phyloP scores from a whole-genome alignment of 1,140 invertebrate genomes.

The Branchinecta lindahli region DNA sequence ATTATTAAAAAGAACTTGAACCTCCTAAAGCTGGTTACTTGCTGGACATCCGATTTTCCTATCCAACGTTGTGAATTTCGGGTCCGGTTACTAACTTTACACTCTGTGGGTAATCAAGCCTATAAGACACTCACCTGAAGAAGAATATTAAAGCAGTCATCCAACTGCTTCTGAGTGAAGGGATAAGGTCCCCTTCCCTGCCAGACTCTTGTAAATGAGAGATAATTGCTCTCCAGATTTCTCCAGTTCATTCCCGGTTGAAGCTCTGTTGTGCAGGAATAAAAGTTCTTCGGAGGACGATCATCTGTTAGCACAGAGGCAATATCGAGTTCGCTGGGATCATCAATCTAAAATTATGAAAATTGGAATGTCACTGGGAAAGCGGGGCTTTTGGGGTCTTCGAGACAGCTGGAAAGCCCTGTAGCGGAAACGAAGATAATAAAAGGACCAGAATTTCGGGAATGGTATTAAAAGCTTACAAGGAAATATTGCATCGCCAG shows the following conservation, averaged over 20 bases:
- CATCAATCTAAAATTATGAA: conserved; percentile 47
- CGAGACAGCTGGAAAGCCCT: not conserved
- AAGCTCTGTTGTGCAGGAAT: conserved; percentile 65
- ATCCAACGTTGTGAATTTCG: too few relatives aligned
- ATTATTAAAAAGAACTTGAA: too few relatives aligned
- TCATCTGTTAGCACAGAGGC: conserved; percentile 59
- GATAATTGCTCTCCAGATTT: conserved; percentile 47
- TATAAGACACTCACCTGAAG: conserved; percentile 38
- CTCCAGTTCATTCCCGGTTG: conserved; percentile 48
- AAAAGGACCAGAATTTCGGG: conserved; percentile 11
- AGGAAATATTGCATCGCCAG: too few relatives aligned
- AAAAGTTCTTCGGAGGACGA: conserved; percentile 56
- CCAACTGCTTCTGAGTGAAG: conserved; percentile 29
- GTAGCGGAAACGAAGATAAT: not conserved
- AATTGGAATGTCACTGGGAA: conserved; percentile 1
- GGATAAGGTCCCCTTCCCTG: conserved; percentile 46
- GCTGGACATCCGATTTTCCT: too few relatives aligned
- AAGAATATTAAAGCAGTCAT: conserved; percentile 46
- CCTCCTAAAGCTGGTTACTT: too few relatives aligned
- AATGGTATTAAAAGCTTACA: too few relatives aligned
- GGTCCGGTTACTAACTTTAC: too few relatives aligned
- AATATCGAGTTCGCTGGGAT: conserved; percentile 67
- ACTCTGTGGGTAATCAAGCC: too few relatives aligned
- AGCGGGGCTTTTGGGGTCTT: not conserved
- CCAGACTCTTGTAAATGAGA: conserved; percentile 77